Evolutionary conservation across 2,113 vertebrate genomes (phyloP), one percentile per base, ranked within the genome.

Genomic region (Indri indri): DNA sequence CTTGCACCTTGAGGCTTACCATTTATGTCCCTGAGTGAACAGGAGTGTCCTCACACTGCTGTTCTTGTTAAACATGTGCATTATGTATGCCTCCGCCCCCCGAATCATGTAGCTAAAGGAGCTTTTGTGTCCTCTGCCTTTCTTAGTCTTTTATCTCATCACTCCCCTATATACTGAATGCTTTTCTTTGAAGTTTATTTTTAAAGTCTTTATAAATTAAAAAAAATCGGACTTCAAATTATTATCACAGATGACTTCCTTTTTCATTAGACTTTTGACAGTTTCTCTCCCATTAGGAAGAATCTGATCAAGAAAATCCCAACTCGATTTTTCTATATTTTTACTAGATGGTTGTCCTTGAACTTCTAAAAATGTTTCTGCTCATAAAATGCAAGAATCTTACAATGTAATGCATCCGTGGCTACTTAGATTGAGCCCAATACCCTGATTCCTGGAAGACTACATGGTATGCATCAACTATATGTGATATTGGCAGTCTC

Each of bases 141-240:
- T 83, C 45, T 85, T 37, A 79, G 12, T 32, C 54, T 13, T 61
- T 71, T 40, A 22, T 5, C n/a, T 25, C 18, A 83, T 40, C 52
- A 22, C 20, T 71, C n/a, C 42, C 45, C 1, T 88, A 32, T 52
- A 83, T 47, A 70, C 16, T 25, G 37, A 80, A 73, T 50, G 10
- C 32, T 94, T 45, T 71, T 22, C 65, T n/a, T 25, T 22, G 14
- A 82, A 77, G 40, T 76, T 73, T 68, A 86, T 54, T 74, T 94
- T 40, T 32, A 79, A 47, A 40, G 40, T 52, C 13, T 86, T 61
- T 34, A 16, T 61, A 88, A 59, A 63, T 34, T 25, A 2, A 42
- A 52, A 34, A 88, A 73, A 74, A 82, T n/a, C 32, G 81, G 12
- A 54, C 83, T 88, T 68, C 23, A 94, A 81, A 76, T 66, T 47